Base-by-base conservation (phyloP, 2,113 vertebrate genomes). In the Chunga burmeisteri region DNA sequence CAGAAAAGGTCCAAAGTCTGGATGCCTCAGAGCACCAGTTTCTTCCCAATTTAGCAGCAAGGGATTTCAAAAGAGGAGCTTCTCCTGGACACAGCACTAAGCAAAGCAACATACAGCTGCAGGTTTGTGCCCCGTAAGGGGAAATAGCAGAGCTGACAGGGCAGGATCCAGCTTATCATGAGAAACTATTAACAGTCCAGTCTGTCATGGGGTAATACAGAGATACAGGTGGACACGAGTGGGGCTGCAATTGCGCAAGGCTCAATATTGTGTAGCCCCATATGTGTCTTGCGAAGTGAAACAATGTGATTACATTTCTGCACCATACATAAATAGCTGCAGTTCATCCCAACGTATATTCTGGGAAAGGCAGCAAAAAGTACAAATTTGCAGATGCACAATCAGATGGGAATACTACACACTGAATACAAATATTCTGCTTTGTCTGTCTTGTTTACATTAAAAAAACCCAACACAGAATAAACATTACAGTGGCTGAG, bases 171-270 rank as follows among this genome's bases (percentile, higher is more conserved):
- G 16, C 10, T 75, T 20, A 7, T 20, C 20, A 9, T 4, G 8
- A 29, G 10, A n/a, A 83, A 20, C 15, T 25, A 8, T 11, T 10
- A 12, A 27, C 1, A 2, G 13, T 22, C 40, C 34, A 21, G 49
- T 49, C 25, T 63, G 4, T 29, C 3, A 0, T 0, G 0, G 12
- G 27, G 12, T 16, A 12, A 80, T 3, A 11, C 11, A 71, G 52
- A 73, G 40, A 27, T 16, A 26, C 1, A 0, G n/a, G n/a, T 26
- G 67, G 49, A 4, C 42, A 62, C 2, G 1, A 53, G 22, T 4
- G 26, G 16, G 22, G 12, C 7, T 72, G 56, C 1, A 4, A 52
- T 6, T 73, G 40, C 58, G 82, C 74, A 74, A 72, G n/a, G 18
- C 12, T 92, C 49, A 42, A 22, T 40, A 16, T 7, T 26, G 21